Base-by-base conservation (phyloP, 2,888 invertebrate species). In the Biston betularia region DNA sequence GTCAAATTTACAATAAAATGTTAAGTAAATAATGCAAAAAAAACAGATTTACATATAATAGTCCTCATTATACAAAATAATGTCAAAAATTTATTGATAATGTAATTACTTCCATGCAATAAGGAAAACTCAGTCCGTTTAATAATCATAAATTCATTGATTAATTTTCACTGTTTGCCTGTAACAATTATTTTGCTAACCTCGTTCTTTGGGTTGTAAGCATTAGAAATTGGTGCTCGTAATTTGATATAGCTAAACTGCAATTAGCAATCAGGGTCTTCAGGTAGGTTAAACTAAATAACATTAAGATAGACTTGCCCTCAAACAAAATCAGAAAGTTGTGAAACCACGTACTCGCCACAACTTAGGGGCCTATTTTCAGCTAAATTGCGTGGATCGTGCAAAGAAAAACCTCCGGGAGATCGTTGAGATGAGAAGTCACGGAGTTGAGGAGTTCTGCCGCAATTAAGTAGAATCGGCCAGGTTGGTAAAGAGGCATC, bases 341-440 rank as follows among this genome's bases (percentile, higher is more conserved):
- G 58, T 59, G 63, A 49, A 67, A 63, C 55, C 66, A 66, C 62
- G 66, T 63, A 12, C 49, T n/a, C 44, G 54, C 63, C 63, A 58
- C 66, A 63, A 67, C 67, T 67, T 54, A 67, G 58, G 55, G 67
- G 67, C 54, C 34, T 52, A 63, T 67, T 67, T 67, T 63, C 63
- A 67, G 63, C 67, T 58, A 62, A 67, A 67, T 67, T 67, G 63
- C 67, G 58, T 49, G 67, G 59, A 58, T 48, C 53, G 57, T 49
- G 52, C 42, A 48, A 62, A 67, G 62, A 67, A 67, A 66, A 67
- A 59, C 58, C 63, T 53, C 33, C 35, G 49, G 55, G 33, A 65
- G 42, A 45, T 67, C 67, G 67, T 67, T 67, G 53, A 67, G 67
- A 67, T 63, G 62, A 63, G 62, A 57, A 61, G 65, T 66, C 61